Conservation (phyloP, 2,888 invertebrate species). For the Microctonus hyperodae region DNA sequence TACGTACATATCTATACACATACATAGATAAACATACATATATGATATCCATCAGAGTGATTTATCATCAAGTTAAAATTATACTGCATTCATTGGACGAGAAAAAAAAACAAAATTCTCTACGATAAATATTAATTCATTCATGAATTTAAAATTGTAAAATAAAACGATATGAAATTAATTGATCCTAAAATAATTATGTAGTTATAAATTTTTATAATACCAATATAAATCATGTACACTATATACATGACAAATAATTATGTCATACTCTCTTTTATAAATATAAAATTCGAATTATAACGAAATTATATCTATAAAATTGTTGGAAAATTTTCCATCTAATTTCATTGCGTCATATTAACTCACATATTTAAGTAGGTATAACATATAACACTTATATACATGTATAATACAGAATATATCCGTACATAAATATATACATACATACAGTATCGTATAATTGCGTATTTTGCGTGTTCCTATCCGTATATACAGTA, state of each 20-base stretch:
- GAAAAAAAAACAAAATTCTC: no score
- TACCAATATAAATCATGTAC: no score
- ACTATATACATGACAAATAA: no score
- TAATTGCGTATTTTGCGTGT: neutral
- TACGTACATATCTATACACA: slow-evolving; percentile 24
- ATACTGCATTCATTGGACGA: neutral
- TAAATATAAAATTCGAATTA: neutral
- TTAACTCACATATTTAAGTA: neutral
- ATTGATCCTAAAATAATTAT: no score
- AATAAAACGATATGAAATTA: neutral
- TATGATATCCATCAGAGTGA: slow-evolving; percentile 30
- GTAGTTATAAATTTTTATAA: no score
- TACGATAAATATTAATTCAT: neutral
- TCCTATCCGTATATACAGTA: no score
- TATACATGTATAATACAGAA: neutral
- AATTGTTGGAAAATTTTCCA: neutral
- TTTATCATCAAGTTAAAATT: slow-evolving; percentile 56
- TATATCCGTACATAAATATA: neutral
- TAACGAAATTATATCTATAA: no score
- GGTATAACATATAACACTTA: no score
- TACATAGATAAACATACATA: slow-evolving; percentile 22
- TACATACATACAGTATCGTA: no score
- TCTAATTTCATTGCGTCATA: neutral
- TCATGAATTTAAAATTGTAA: neutral
- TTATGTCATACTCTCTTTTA: neutral